phyloP scores from a whole-genome alignment of 35 echinoderm and acorn worm genomes.

The Eucidaris tribuloides region DNA sequence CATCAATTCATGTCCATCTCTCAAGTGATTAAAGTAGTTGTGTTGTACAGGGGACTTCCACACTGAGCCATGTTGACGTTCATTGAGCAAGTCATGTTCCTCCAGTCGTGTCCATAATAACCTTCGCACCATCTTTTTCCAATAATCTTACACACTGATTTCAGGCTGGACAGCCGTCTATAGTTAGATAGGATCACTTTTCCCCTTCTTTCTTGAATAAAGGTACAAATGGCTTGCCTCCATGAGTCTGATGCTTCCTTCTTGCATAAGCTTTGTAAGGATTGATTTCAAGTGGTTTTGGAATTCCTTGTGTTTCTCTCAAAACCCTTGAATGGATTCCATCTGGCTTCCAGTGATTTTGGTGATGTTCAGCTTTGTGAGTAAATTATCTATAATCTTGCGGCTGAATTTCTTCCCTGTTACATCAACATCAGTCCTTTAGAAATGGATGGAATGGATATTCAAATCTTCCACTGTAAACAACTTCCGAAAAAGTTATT shows the following conservation, averaged over 20 bases:
- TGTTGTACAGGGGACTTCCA: constrained; percentile 7
- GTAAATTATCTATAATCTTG: neutral
- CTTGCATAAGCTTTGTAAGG: neutral
- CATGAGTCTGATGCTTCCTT: neutral
- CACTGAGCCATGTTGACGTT: constrained; percentile 30
- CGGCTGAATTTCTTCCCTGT: neutral
- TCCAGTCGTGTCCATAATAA: constrained; percentile 11
- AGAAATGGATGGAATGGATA: too few species aligned
- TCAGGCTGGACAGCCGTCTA: constrained; percentile 23
- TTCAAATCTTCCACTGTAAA: too few species aligned
- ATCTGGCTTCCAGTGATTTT: constrained; percentile 22
- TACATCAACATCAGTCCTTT: neutral
- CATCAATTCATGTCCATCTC: neutral
- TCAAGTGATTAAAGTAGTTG: constrained; percentile 27
- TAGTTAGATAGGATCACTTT: constrained; percentile 10
- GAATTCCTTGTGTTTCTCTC: constrained; percentile 9
- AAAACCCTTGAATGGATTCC: constrained; percentile 22
- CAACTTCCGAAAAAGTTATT: neutral
- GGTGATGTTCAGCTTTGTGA: neutral
- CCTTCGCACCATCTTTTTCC: constrained; percentile 22
- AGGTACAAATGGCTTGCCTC: neutral
- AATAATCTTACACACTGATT: constrained; percentile 25
- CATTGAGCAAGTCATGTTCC: neutral
- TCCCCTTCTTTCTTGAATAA: neutral
- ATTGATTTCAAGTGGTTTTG: constrained; percentile 6